Percentiles rank a stretch among this genome's conserved stretches.
These are phyloP conservation scores for Pipistrellus kuhlii DNA, from an alignment of 2,797 vertebrate species.

Conservation along the genomic window DNA sequence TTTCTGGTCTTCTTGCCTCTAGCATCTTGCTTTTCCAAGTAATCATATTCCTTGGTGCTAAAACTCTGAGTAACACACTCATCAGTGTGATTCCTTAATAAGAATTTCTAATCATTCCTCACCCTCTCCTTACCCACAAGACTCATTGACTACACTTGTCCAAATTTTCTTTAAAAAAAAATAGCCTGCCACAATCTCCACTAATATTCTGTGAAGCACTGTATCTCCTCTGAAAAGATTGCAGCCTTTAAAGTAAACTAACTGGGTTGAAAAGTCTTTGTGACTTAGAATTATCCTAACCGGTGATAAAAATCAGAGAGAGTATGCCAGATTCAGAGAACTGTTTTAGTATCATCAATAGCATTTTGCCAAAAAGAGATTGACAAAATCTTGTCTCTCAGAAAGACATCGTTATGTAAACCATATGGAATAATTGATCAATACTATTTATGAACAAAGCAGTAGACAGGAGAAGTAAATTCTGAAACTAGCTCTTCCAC, in stretches of 20 bases:
- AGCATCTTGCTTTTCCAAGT: slow-evolving; percentile 1
- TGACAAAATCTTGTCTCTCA: neutral
- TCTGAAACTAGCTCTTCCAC: neutral
- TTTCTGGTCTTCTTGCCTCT: neutral
- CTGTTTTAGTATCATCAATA: neutral
- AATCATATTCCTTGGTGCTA: neutral
- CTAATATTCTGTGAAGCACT: neutral
- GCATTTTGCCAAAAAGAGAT: neutral
- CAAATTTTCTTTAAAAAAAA: neutral
- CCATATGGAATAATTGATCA: neutral
- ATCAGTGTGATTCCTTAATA: neutral
- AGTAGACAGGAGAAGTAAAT: neutral
- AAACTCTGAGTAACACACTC: neutral
- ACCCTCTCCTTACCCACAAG: neutral
- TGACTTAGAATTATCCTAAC: neutral
- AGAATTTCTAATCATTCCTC: neutral
- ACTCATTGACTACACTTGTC: neutral
- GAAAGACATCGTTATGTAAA: neutral
- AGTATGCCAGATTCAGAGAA: neutral
- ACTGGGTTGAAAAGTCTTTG: neutral
- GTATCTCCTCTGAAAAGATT: neutral
- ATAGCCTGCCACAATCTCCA: neutral
- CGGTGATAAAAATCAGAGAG: neutral
- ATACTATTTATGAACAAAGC: neutral
- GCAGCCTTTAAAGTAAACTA: neutral